phyloP scores from a whole-genome alignment of 2,797 vertebrate genomes.

The Macrochelys suwanniensis region DNA sequence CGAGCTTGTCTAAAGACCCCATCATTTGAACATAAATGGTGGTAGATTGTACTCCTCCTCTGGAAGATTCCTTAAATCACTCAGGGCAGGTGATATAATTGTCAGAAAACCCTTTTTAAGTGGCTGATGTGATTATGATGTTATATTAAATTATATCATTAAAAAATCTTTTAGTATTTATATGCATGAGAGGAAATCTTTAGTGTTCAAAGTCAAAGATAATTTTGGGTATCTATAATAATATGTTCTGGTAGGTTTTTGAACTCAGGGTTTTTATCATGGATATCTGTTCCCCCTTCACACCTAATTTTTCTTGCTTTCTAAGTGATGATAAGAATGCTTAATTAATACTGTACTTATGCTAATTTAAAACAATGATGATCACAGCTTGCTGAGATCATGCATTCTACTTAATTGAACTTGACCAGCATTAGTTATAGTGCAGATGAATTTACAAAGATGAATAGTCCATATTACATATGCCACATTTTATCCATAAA shows the following conservation, averaged over 20 bases:
- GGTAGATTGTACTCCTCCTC: not conserved
- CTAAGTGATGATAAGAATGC: slow-evolving; percentile 40
- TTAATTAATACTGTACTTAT: slow-evolving; percentile 71
- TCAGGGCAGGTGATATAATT: slow-evolving; percentile 38
- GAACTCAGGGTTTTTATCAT: slow-evolving; percentile 35
- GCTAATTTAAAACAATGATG: slow-evolving; percentile 61
- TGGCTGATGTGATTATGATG: slow-evolving; percentile 1
- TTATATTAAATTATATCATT: not conserved
- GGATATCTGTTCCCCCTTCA: slow-evolving; percentile 51
- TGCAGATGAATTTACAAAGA: not conserved
- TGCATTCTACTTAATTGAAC: slow-evolving; percentile 67
- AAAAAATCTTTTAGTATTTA: slow-evolving; percentile 16
- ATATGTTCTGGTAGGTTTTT: slow-evolving; percentile 48
- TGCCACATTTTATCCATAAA: not conserved
- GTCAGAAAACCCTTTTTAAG: not conserved
- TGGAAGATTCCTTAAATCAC: slow-evolving; percentile 29
- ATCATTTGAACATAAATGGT: slow-evolving; percentile 31
- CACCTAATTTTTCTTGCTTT: slow-evolving; percentile 62
- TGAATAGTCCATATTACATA: not conserved
- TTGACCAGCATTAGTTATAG: slow-evolving; percentile 57
- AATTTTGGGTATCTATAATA: slow-evolving; percentile 17
- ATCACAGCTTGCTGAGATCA: slow-evolving; percentile 58
- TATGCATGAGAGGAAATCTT: not conserved
- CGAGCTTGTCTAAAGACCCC: slow-evolving; percentile 39
- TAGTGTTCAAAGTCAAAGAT: slow-evolving; percentile 43